Evolutionary conservation across 2,888 invertebrate species (phyloP), one percentile per base, ranked within the genome.

Genomic region (Clanis bilineata): DNA sequence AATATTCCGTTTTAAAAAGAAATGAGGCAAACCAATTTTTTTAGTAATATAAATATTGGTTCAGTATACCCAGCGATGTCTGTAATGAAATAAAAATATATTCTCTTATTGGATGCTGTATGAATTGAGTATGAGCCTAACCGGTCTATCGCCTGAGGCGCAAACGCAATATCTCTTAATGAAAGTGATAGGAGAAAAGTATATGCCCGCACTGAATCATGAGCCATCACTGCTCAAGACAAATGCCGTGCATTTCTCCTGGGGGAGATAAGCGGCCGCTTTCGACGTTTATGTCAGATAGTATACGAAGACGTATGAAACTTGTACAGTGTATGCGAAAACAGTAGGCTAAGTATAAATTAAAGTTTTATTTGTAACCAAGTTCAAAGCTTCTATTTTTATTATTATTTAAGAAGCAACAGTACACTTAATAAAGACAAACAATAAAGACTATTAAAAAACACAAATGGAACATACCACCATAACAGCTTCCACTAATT

Each of bases 171-270:
- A 54, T 61, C 43, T 57, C 57, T 54, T 61, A 61, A 61, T 61
- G 61, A 78, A 80, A 71, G 75, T 82, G 82, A 85, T 85, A 81
- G 76, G 79, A 77, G 76, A 78, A 77, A 82, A 74, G 72, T 80
- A 83, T 83, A 80, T 79, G 77, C 79, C 77, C 73, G 70, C 67
- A 73, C 71, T 70, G 79, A 78, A 78, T 77, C 80, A 80, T 82
- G 84, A 79, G 79, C 74, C 80, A 74, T 70, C 72, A 71, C 62
- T 66, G 70, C 69, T 66, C 70, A 76, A 85, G 88, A 89, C 83
- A 82, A 85, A 90, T 87, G 70, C 70, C 76, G 69, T 71, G 76
- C 86, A 89, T 88, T 89, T 87, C 79, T 86, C 76, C 69, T 64
- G 63, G 68, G 69, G 66, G 71, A 81, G 90, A 89, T 88, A 87